Evolutionary conservation across 1,140 invertebrate species (phyloP).

Genomic region (Tetramorium simillimum): DNA sequence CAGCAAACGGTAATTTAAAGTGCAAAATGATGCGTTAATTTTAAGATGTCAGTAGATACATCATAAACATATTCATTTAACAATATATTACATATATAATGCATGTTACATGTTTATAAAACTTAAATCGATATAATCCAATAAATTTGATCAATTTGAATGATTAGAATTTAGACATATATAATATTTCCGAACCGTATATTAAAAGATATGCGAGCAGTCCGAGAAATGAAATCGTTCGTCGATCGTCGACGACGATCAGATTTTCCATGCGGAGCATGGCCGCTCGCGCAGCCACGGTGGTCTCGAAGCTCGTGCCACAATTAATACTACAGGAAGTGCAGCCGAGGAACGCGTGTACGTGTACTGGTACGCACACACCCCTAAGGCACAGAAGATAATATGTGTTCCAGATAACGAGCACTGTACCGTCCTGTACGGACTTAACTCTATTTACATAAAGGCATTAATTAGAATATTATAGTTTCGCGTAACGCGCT

Average conservation of each 20-base stretch:
- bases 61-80: background rate
- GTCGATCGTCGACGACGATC: slow-evolving; percentile 60
- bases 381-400: slow-evolving; percentile 64
- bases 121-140: too few species aligned
- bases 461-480: slow-evolving; percentile 79
- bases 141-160: background rate
- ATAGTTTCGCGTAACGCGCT: slow-evolving; percentile 73
- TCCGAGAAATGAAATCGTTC: slow-evolving; percentile 6
- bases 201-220: background rate
- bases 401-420: slow-evolving; percentile 77
- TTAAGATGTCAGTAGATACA: background rate
- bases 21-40: background rate
- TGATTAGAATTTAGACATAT: background rate
- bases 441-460: slow-evolving; percentile 79
- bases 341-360: slow-evolving; percentile 57
- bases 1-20: background rate
- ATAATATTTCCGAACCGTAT: background rate
- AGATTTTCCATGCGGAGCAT: slow-evolving; percentile 69
- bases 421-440: slow-evolving; percentile 70
- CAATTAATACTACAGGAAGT: slow-evolving; percentile 77
- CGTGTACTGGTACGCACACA: slow-evolving; percentile 58
- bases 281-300: slow-evolving; percentile 67
- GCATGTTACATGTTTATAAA: background rate
- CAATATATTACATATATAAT: too few species aligned
- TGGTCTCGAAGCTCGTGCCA: slow-evolving; percentile 73